phyloP scores from a whole-genome alignment of 2,797 vertebrate genomes.

The Saxicola maurus region DNA sequence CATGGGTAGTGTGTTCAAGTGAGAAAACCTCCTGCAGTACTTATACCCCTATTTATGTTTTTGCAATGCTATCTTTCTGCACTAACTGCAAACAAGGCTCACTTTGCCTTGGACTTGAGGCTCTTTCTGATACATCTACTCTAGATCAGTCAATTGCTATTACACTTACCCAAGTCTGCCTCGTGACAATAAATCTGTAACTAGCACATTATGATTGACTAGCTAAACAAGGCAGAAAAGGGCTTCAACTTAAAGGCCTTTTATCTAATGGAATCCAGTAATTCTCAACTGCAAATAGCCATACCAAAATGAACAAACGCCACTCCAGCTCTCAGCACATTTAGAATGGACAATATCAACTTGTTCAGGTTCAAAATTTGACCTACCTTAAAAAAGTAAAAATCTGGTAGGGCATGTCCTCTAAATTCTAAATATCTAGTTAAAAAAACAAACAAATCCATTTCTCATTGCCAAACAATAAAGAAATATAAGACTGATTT shows the following conservation, averaged over 20 bases:
- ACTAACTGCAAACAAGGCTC: neutral
- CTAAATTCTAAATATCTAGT: slow-evolving; percentile 67
- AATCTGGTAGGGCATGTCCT: slow-evolving; percentile 58
- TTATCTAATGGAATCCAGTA: neutral
- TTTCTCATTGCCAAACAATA: slow-evolving; percentile 56
- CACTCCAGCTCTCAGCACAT: slow-evolving; percentile 63
- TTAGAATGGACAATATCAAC: slow-evolving; percentile 53
- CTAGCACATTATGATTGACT: neutral
- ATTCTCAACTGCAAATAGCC: slow-evolving; percentile 54
- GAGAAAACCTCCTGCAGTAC: neutral
- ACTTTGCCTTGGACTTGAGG: neutral
- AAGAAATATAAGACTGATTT: slow-evolving; percentile 46
- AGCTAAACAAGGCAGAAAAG: neutral
- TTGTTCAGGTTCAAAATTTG: slow-evolving; percentile 48
- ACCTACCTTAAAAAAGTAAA: slow-evolving; percentile 64
- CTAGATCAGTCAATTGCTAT: neutral
- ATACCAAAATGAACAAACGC: slow-evolving; percentile 53
- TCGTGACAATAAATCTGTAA: neutral
- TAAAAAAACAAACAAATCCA: slow-evolving; percentile 64
- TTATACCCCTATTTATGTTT: neutral
- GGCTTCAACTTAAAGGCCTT: neutral
- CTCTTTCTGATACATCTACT: neutral
- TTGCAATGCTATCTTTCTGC: neutral
- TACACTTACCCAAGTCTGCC: neutral
- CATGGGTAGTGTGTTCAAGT: neutral